Conservation (phyloP, 2,888 invertebrate genomes). For the Macropis europaea region DNA sequence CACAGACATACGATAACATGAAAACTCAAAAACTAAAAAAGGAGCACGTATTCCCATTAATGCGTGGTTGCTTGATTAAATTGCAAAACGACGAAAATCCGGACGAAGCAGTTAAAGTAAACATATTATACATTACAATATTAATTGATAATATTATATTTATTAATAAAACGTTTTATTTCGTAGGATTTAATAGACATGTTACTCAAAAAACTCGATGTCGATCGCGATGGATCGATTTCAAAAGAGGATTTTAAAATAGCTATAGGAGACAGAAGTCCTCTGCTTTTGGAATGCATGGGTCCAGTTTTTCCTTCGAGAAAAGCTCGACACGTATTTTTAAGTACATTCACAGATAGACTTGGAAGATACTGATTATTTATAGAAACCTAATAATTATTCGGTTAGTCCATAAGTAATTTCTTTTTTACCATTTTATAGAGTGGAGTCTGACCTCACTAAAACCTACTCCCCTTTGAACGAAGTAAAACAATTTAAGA, state of each 20-base stretch:
- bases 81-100: slow-evolving; percentile 82
- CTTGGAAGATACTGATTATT: slow-evolving; percentile 43
- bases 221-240: slow-evolving; percentile 83
- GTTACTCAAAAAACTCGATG: slow-evolving; percentile 82
- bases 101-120: slow-evolving; percentile 82
- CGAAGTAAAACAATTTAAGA: too few relatives aligned
- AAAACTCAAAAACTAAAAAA: slow-evolving; percentile 69
- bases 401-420: too few relatives aligned
- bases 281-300: slow-evolving; percentile 72
- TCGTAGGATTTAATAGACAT: slow-evolving; percentile 82
- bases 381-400: background rate
- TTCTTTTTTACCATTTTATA: too few relatives aligned
- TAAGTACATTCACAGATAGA: slow-evolving; percentile 69
- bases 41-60: slow-evolving; percentile 74
- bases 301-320: slow-evolving; percentile 76
- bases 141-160: too few relatives aligned
- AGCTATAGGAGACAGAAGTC: slow-evolving; percentile 78
- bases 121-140: too few relatives aligned
- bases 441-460: too few relatives aligned
- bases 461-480: too few relatives aligned
- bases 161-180: background rate
- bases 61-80: slow-evolving; percentile 79
- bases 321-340: slow-evolving; percentile 69
- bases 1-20: slow-evolving; percentile 73
- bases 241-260: slow-evolving; percentile 80